Evolutionary conservation across 2,113 vertebrate genomes (phyloP), one percentile per base, ranked within the genome.

Genomic region (Psilopogon haemacephalus): DNA sequence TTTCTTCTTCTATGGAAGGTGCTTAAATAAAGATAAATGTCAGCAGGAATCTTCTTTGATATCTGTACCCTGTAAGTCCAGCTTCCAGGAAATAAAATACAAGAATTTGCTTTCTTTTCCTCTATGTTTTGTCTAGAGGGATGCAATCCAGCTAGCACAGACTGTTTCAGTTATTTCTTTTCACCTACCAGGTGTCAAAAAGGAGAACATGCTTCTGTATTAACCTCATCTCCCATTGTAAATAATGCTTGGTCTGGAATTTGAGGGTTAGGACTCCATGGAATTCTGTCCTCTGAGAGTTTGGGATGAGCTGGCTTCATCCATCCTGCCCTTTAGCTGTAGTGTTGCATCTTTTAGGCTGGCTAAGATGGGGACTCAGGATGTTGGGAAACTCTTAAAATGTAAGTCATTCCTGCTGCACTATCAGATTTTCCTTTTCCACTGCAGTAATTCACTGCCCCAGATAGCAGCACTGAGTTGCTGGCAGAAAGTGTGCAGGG

Each of bases 371-470:
- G 63, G 14, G 4, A 30, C 17, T 50, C 2, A 0, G 32, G 26
- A 18, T 52, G 23, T 26, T 2, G 1, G 46, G 28, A 64, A 81
- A 28, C 21, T 28, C 12, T n/a, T 64, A 32, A 44, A 71, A 59
- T 28, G 8, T 11, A 50, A 59, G 32, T 84, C 5, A 11, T 50
- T 89, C 58, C 54, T 73, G 33, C 42, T 32, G 6, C 56, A 52
- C 23, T 54, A 48, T 50, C 2, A 1, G 19, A 5, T 27, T 58
- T 80, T 80, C 21, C 5, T 14, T 71, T 90, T 54, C 55, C 56
- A 55, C 42, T 0, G 0, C 3, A 23, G 35, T 56, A 44, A 35
- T 48, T 65, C n/a, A 2, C 15, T 30, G 11, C 30, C 46, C 12
- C 37, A 32, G 56, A 3, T 44, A 20, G 2, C 19, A 15, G 52